Evolutionary conservation across 2,797 vertebrate species (phyloP), one percentile per base, ranked within the genome.

Genomic region (Lateolabrax maculatus): DNA sequence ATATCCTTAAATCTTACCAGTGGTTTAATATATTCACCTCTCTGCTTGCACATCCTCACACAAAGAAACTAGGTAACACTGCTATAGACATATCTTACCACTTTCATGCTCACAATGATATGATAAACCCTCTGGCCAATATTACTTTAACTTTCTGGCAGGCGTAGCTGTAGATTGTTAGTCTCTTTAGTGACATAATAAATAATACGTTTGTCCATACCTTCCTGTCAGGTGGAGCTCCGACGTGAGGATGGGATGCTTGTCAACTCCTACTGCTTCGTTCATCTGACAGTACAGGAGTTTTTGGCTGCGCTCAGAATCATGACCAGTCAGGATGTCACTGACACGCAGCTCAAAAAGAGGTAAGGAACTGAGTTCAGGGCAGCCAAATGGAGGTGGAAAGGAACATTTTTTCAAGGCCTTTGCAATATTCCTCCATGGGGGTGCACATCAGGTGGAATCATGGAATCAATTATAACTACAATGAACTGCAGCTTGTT

Each of bases 271-370:
- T 97, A 95, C 37, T 89, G 95, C 71, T 99, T 99, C 71, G 79
- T 93, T 56, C 97, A 98, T 89, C 84, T 97, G 75, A 98, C 96
- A 8, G 84, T 98, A 60, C 97, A 98, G 86, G 97, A 98, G 86
- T 98, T 98, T 84, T 93, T 98, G 21, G 96, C 96, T 9, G 97
- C 97, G 0, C 89, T 99, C 52, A 87, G 95, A 77, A 92, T 98
- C 79, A 96, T 99, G 96, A 94, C 94, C 16, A 97, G 93, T 68
- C 53, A 68, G 6, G 83, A 52, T 0, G 86, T 97, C 29, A 94
- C 92, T 51, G 92, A 90, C 34, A 18, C 60, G 1, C 80, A 75
- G 19, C 84, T 98, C 6, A 90, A 90, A 67, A 89, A 84, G 78
- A 96, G 94, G 29, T 93, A 71, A 75, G 77, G 11, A 62, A 31